Percentiles rank a stretch among this genome's conserved stretches.
These are phyloP conservation scores for Procambarus virginalis DNA, from an alignment of 1,140 invertebrate species.

Conservation along the genomic window DNA sequence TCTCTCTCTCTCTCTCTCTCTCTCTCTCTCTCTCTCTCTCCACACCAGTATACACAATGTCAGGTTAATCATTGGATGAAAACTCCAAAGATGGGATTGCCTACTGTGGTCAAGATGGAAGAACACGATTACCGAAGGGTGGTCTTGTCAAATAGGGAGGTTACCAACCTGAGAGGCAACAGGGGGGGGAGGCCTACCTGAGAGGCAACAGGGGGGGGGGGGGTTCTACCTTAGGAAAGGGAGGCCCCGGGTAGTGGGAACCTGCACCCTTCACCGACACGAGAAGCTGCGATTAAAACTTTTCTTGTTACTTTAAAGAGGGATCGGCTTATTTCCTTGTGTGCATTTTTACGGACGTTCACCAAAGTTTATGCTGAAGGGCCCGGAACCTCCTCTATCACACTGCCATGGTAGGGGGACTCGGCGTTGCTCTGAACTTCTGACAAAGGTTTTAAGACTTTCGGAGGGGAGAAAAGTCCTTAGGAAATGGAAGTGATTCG, in stretches of 20 bases:
- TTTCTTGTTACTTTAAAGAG: constrained; percentile 41
- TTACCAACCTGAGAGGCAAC: too few species aligned
- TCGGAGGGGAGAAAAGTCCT: background rate
- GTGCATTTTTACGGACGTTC: constrained; percentile 33
- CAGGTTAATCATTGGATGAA: too few species aligned
- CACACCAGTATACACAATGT: too few species aligned
- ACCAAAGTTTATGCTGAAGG: constrained; percentile 29
- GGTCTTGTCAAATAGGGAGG: too few species aligned
- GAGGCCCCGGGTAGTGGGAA: background rate
- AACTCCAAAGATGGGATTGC: too few species aligned
- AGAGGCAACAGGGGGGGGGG: background rate
- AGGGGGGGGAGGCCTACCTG: background rate
- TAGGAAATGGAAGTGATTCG: background rate
- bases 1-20: too few species aligned
- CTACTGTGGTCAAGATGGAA: too few species aligned
- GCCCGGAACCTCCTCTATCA: constrained; percentile 22
- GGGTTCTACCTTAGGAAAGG: too few species aligned
- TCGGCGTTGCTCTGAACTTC: background rate
- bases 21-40: too few species aligned
- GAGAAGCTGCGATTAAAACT: constrained; percentile 32
- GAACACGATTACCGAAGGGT: too few species aligned
- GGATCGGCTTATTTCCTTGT: constrained; percentile 44
- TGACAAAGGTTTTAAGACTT: constrained; percentile 27
- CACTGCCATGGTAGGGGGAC: constrained; percentile 30
- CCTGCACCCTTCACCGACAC: background rate